Evolutionary conservation across 1,140 invertebrate genomes (phyloP), one percentile per base, ranked within the genome.

Genomic region (Drosophila nigrodunni): DNA sequence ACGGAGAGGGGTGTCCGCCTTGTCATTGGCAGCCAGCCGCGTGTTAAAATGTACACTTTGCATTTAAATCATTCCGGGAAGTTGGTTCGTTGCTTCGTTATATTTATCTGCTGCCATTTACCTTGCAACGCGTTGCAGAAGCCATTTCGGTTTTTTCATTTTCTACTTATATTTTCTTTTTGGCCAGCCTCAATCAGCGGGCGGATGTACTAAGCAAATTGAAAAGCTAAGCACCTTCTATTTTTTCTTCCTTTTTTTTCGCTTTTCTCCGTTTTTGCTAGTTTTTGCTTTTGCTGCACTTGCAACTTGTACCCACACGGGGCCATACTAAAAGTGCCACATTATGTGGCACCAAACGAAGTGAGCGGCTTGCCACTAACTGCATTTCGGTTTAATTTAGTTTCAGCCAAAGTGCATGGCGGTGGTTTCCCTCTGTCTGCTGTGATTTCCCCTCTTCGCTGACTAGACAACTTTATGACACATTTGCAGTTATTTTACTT

Each of bases 11-110:
- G 21, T 25, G 37, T 46, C 25, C 25, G 67, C 15, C 49, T 66
- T 58, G 55, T 55, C 70, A 65, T 66, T 73, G 70, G 70, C 61
- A 67, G 80, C 80, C 76, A 78, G 85, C 74, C 74, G 78, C 85
- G 85, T 80, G 83, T 80, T 88, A 88, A 88, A 88, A 88, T 83
- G 77, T 88, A 83, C 85, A 89, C 85, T 88, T 89, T 89, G 80
- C 85, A 88, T 88, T 89, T 88, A 88, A 88, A 88, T 88, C 83
- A 88, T 88, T 88, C 83, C 80, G 80, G 83, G 85, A 88, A 88
- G 74, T 88, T 65, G 79, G 49, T 55, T 58, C 49, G 71, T 47
- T 60, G 46, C 71, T 74, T 83, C 77, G 83, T 89, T 88, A 87
- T 88, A 87, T 88, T 88, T 88, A 88, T 88, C 67, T 87, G 82